Conservation (phyloP, 2,797 vertebrate genomes). For the Sciurus carolinensis region DNA sequence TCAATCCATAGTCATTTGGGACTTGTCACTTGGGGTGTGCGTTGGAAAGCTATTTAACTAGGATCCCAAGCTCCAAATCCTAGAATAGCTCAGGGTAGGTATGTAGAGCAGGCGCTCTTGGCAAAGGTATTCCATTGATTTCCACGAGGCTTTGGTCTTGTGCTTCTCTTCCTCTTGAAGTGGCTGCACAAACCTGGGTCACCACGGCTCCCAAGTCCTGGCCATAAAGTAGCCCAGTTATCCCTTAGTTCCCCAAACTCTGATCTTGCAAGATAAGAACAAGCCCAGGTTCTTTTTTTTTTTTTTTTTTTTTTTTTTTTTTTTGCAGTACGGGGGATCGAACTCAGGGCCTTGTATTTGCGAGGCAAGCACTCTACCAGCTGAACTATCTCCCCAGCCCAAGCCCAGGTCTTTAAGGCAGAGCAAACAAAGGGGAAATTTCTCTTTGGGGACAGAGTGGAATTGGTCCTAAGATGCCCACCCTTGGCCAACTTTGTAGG, state of each 20-base stretch:
- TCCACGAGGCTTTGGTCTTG: not conserved
- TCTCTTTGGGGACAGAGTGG: not conserved
- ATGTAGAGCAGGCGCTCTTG: not conserved
- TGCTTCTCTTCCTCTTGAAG: not conserved
- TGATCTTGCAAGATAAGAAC: not conserved
- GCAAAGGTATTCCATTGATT: not conserved
- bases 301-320: too few relatives aligned
- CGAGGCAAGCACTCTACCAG: too few relatives aligned
- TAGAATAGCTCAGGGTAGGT: not conserved
- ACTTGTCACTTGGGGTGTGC: constrained; percentile 4
- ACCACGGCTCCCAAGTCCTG: not conserved
- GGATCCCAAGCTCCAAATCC: not conserved
- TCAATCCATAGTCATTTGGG: not conserved
- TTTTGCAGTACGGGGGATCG: too few relatives aligned
- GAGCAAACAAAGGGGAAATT: not conserved
- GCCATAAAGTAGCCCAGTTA: not conserved
- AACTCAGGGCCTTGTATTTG: too few relatives aligned
- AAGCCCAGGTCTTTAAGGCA: not conserved
- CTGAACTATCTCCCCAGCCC: too few relatives aligned
- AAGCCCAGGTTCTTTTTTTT: not conserved
- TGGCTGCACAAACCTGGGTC: not conserved
- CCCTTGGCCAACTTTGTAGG: not conserved
- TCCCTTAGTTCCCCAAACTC: not conserved
- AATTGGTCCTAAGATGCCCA: not conserved
- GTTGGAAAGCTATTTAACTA: constrained; percentile 35